A percentile compares a stretch with the other conserved stretches of the same genome.
These are phyloP conservation scores for Molanna angustata DNA, from an alignment of 2,888 invertebrate genomes.

Conservation along the genomic window DNA sequence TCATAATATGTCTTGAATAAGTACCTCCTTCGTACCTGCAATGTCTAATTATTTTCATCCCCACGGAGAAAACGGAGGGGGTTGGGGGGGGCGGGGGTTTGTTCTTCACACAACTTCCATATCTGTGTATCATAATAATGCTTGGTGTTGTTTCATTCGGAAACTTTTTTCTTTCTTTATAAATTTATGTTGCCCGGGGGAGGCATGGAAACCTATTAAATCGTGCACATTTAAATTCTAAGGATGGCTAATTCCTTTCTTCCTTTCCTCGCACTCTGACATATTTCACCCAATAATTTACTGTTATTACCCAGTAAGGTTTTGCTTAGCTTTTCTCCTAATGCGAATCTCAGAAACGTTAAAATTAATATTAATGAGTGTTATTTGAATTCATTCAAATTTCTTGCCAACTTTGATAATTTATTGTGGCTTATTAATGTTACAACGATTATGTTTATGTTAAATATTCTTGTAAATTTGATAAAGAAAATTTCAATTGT, in stretches of 20 bases:
- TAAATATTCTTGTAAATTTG: no score
- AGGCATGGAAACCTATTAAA: slow-evolving; percentile 32
- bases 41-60: slow-evolving; percentile 22
- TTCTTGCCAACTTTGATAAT: background rate
- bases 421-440: background rate
- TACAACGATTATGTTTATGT: no score
- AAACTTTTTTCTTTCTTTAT: slow-evolving; percentile 25
- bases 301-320: slow-evolving; percentile 20
- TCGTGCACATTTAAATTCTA: slow-evolving; percentile 29
- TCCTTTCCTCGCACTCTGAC: slow-evolving; percentile 24
- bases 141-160: slow-evolving; percentile 27
- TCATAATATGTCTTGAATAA: slow-evolving; percentile 14
- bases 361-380: background rate
- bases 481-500: no score
- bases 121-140: slow-evolving; percentile 27
- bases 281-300: slow-evolving; percentile 28
- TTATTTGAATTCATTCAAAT: background rate
- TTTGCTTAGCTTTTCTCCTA: slow-evolving; percentile 1
- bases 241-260: slow-evolving; percentile 27
- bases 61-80: background rate
- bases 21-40: slow-evolving; percentile 7
- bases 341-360: slow-evolving; percentile 4
- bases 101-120: slow-evolving; percentile 16
- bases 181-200: slow-evolving; percentile 33
- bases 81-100: slow-evolving; percentile 13